A percentile compares a stretch with the other conserved stretches of the same genome.
phyloP scores from a whole-genome alignment of 2,888 invertebrate species.

The Caenorhabditis macrosperma region DNA sequence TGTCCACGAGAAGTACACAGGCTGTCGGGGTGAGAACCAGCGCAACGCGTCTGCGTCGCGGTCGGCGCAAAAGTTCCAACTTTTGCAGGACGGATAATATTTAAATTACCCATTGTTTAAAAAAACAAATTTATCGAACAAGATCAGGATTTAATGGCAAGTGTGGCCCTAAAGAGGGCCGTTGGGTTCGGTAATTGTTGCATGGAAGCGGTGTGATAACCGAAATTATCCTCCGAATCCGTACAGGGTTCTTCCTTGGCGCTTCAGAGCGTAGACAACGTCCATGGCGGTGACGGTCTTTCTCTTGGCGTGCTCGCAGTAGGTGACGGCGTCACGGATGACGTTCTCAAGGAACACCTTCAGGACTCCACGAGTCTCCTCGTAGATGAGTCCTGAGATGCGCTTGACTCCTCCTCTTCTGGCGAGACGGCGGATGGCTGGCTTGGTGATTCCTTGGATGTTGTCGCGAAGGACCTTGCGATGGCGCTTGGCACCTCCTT shows the following conservation, averaged over 20 bases:
- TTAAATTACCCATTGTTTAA: no score
- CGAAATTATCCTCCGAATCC: constrained; percentile 72
- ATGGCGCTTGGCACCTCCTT: constrained; percentile 89
- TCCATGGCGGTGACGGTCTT: constrained; percentile 93
- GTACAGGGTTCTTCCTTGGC: constrained; percentile 77
- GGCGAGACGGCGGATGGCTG: constrained; percentile 82
- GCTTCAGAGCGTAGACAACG: constrained; percentile 85
- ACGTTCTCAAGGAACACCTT: constrained; percentile 89
- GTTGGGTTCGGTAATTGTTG: constrained; percentile 73
- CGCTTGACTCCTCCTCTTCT: constrained; percentile 81
- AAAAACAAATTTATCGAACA: no score
- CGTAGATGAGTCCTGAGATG: constrained; percentile 77
- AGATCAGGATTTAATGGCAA: no score
- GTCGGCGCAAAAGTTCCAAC: no score
- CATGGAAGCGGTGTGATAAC: no score
- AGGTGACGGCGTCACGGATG: constrained; percentile 89
- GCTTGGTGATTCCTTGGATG: constrained; percentile 83
- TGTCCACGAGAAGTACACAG: no score
- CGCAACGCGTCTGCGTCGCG: no score
- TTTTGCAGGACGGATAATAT: no score
- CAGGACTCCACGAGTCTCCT: constrained; percentile 80
- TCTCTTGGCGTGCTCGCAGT: constrained; percentile 91
- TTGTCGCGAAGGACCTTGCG: constrained; percentile 85
- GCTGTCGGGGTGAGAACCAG: no score
- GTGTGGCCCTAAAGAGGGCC: constrained; percentile 77